Percentiles rank a stretch among this genome's conserved stretches.
Evolutionary conservation across 2,888 invertebrate species (phyloP).

Genomic region (Melinaea marsaeus): DNA sequence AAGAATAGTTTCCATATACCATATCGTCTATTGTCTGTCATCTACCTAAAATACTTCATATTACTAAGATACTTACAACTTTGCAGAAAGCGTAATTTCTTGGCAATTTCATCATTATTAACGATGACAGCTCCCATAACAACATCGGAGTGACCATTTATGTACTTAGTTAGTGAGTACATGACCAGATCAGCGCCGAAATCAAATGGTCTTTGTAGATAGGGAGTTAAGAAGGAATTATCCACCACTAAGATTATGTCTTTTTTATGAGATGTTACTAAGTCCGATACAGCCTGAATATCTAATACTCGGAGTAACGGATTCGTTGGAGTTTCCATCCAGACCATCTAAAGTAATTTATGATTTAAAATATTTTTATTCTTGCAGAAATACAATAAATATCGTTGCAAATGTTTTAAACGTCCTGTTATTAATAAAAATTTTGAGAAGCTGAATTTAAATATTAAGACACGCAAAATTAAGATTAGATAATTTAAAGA

Average conservation of each 20-base stretch:
- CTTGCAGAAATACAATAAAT: background rate
- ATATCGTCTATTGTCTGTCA: no score
- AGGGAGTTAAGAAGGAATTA: conserved; percentile 95
- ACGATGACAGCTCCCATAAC: conserved; percentile 95
- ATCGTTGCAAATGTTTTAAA: no score
- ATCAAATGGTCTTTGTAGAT: conserved; percentile 92
- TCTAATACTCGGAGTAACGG: conserved; percentile 94
- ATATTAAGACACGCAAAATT: no score
- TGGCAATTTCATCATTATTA: conserved; percentile 83
- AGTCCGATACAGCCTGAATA: conserved; percentile 82
- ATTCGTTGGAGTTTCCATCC: conserved; percentile 98
- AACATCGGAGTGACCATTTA: conserved; percentile 98
- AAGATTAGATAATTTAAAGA: no score
- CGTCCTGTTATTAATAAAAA: no score
- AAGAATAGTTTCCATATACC: no score
- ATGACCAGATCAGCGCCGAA: conserved; percentile 94
- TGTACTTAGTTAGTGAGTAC: conserved; percentile 97
- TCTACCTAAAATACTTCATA: no score
- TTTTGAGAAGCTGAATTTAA: no score
- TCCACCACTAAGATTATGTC: conserved; percentile 88
- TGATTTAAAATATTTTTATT: background rate
- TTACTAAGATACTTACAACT: conserved; percentile 79
- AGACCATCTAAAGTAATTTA: conserved; percentile 82
- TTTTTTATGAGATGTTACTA: conserved; percentile 73
- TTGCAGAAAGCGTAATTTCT: conserved; percentile 89